Conservation (phyloP, 2,888 invertebrate species). For the Abrostola triplasia region DNA sequence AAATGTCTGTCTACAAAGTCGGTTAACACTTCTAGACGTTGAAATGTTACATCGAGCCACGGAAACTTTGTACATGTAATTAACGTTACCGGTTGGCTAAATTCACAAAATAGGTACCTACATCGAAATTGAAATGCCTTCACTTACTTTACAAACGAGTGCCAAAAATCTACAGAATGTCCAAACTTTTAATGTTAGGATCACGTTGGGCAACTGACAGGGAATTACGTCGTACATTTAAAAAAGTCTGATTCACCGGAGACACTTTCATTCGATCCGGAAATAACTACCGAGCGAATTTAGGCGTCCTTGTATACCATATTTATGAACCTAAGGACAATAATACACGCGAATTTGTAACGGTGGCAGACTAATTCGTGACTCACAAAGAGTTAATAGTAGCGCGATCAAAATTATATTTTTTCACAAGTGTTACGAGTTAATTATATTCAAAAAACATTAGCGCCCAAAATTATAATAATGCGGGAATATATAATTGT, state of each 20-base stretch:
- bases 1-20: conserved; percentile 68
- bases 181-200: conserved; percentile 76
- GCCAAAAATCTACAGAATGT: conserved; percentile 77
- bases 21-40: conserved; percentile 65
- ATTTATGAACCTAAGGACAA: conserved; percentile 81
- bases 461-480: conserved; percentile 15
- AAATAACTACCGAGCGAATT: conserved; percentile 81
- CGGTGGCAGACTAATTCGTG: conserved; percentile 68
- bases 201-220: conserved; percentile 76
- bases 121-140: conserved; percentile 62
- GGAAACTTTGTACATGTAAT: conserved; percentile 41
- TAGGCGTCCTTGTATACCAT: conserved; percentile 84
- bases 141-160: conserved; percentile 61
- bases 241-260: conserved; percentile 83
- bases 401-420: conserved; percentile 51
- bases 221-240: conserved; percentile 77
- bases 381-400: conserved; percentile 57
- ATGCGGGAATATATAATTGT: conserved; percentile 21
- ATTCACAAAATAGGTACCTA: conserved; percentile 52
- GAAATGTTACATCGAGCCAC: conserved; percentile 56
- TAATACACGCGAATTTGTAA: conserved; percentile 69
- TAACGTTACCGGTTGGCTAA: conserved; percentile 34
- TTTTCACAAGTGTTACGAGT: conserved; percentile 57
- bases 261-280: conserved; percentile 83
- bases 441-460: conserved; percentile 42